Percentiles rank a stretch among this genome's conserved stretches.
Conservation (phyloP, 2,113 vertebrate genomes). For the Catharus bicknelli region DNA sequence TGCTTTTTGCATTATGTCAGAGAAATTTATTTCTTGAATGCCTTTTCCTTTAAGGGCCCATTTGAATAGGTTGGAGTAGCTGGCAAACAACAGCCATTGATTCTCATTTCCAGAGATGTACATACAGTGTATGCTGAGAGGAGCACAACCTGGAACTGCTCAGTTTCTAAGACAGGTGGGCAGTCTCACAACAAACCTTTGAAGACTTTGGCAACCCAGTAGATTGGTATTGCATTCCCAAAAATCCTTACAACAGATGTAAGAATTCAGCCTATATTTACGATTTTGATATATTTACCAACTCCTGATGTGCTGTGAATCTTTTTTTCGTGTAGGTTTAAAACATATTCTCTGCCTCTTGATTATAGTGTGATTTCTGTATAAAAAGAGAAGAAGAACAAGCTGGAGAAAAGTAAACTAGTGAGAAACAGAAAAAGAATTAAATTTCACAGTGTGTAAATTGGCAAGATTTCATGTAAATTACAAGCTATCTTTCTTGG, state of each 20-base stretch:
- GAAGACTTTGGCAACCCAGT: not conserved
- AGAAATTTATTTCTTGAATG: not conserved
- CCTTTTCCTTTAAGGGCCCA: not conserved
- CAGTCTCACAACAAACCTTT: not conserved
- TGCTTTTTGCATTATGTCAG: not conserved
- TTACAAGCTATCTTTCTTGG: not conserved
- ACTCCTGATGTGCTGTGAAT: accelerated
- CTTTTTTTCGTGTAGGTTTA: not conserved
- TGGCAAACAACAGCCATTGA: accelerated
- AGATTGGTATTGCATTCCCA: accelerated
- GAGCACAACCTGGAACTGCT: accelerated
- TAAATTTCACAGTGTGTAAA: not conserved
- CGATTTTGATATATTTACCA: not conserved
- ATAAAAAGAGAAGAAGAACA: not conserved
- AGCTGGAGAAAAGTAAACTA: not conserved
- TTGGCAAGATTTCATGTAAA: not conserved
- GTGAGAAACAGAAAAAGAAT: not conserved
- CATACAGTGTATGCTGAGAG: not conserved
- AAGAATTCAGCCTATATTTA: not conserved
- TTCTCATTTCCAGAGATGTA: not conserved
- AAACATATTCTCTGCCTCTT: not conserved
- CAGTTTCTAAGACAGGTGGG: not conserved
- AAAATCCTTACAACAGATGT: not conserved
- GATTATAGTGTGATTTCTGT: not conserved
- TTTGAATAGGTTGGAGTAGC: not conserved